Conservation (phyloP, 2,888 invertebrate genomes). For the Rhimphoctona megacephalus region DNA sequence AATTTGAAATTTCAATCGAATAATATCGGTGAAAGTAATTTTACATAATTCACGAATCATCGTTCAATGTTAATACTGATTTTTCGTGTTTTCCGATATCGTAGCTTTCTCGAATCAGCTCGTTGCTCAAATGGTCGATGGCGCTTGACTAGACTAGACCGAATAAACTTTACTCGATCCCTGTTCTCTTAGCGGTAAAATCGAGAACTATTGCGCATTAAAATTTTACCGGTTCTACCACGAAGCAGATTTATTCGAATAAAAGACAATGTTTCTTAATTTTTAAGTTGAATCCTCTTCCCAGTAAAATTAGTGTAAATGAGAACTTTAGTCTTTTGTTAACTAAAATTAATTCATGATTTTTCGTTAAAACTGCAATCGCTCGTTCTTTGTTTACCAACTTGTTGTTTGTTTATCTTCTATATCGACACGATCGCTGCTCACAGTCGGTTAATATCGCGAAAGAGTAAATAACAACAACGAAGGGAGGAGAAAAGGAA, state of each 20-base stretch:
- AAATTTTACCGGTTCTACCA: neutral
- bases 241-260: neutral
- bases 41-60: neutral
- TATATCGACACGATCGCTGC: neutral
- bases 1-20: neutral
- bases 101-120: neutral
- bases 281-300: neutral
- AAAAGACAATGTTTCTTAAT: neutral
- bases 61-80: neutral
- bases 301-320: neutral
- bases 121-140: neutral
- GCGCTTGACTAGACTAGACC: neutral
- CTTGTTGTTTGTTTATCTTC: neutral
- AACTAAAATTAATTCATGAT: neutral
- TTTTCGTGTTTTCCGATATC: neutral
- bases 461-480: neutral
- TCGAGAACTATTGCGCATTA: slow-evolving; percentile 6
- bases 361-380: neutral
- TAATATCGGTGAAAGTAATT: neutral
- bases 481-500: slow-evolving; percentile 24
- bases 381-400: neutral
- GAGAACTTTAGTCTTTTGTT: neutral
- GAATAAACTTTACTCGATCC: neutral
- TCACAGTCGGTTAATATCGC: neutral
- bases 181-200: neutral